Conservation (phyloP, 2,888 invertebrate species). For the Chrysodeixis includens region DNA sequence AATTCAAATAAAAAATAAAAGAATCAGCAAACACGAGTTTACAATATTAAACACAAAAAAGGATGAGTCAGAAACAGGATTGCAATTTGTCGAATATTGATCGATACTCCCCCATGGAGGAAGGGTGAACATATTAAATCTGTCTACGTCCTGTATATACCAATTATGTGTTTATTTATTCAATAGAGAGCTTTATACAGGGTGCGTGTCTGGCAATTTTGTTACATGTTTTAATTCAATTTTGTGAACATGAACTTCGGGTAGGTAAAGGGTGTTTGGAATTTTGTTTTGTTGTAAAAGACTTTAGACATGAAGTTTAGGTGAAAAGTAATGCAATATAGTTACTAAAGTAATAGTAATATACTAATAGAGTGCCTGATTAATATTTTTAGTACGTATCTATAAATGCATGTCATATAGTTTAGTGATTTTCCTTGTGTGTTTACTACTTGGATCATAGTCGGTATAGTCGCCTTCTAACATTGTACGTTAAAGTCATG, state of each 20-base stretch:
- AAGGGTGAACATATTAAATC: not conserved
- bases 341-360: too few relatives aligned
- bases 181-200: not conserved
- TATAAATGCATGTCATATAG: too few relatives aligned
- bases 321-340: too few relatives aligned
- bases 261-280: not conserved
- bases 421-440: too few relatives aligned
- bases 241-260: not conserved
- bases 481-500: too few relatives aligned
- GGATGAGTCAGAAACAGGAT: not conserved
- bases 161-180: slow-evolving; percentile 9
- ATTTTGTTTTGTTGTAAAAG: not conserved
- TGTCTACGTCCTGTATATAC: not conserved
- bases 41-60: not conserved
- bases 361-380: too few relatives aligned
- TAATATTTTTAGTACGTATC: too few relatives aligned
- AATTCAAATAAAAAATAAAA: not conserved
- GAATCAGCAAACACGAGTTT: not conserved
- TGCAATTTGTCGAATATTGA: slow-evolving; percentile 8
- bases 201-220: slow-evolving; percentile 1
- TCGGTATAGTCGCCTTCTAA: too few relatives aligned
- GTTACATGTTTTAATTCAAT: not conserved
- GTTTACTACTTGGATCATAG: too few relatives aligned
- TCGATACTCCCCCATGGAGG: not conserved
- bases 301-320: too few relatives aligned